These are phyloP conservation scores for Amblyopsis rosae DNA, from an alignment of 2,113 vertebrate species.

Conservation along the genomic window DNA sequence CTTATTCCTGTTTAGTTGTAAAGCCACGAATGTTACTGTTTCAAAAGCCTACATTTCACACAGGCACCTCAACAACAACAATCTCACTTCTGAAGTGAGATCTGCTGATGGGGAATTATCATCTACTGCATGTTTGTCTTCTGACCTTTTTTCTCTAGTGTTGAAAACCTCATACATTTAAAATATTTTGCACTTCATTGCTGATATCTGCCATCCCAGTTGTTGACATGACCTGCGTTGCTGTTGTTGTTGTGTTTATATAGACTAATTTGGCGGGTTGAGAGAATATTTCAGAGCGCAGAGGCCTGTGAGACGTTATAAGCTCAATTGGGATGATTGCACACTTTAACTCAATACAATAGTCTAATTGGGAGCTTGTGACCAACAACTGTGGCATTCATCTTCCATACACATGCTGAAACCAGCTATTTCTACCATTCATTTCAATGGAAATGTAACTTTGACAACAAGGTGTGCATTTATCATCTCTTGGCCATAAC, in stretches of 20 bases:
- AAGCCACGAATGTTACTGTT: no score
- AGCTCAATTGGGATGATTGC: no score
- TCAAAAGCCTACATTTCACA: no score
- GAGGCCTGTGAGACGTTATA: no score
- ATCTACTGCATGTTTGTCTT: not conserved
- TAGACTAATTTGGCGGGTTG: slow-evolving; percentile 1
- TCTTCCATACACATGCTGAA: slow-evolving; percentile 30
- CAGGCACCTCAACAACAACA: no score
- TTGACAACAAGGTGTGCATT: slow-evolving; percentile 27
- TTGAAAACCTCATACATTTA: not conserved
- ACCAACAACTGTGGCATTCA: slow-evolving; percentile 33
- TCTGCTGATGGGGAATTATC: not conserved
- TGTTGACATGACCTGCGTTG: not conserved
- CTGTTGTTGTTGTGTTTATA: not conserved
- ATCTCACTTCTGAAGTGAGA: not conserved
- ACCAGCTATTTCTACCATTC: slow-evolving; percentile 34
- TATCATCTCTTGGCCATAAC: slow-evolving; percentile 8
- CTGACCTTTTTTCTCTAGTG: not conserved
- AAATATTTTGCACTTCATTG: not conserved
- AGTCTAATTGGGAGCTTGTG: slow-evolving; percentile 28
- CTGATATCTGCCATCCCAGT: not conserved
- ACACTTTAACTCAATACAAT: no score
- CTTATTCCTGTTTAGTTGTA: no score
- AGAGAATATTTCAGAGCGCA: no score
- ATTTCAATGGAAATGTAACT: slow-evolving; percentile 34